Evolutionary conservation across 2,113 vertebrate species (phyloP), one percentile per base, ranked within the genome.

Genomic region (Uropsilus gracilis): DNA sequence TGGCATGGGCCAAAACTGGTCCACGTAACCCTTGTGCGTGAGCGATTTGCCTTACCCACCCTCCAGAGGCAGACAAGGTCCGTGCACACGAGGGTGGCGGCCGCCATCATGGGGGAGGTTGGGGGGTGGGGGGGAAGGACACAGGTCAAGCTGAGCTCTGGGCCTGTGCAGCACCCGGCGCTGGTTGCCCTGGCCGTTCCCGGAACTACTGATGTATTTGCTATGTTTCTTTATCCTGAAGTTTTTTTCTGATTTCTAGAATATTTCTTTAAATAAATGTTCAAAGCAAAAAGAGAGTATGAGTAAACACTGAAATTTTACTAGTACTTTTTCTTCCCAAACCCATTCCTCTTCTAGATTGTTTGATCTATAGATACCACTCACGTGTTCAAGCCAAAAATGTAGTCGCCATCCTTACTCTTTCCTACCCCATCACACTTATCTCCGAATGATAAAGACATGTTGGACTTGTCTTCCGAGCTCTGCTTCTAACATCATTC

Each of bases 221-320:
- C 28, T 80, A 72, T 68, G 87, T 90, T 92, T 86, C 30, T 81
- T 82, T 68, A 68, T 3, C 24, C 32, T 59, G 30, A 96, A 91
- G 46, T 11, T 28, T 75, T 39, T 88, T 72, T 87, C 34, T 93
- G 75, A 93, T 80, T 55, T 91, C 42, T 71, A 94, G 22, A 92
- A 39, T 39, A 76, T 57, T 91, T 96, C 59, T 20, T 87, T 84
- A 86, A 90, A 63, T 71, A 95, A 85, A 82, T 7, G n/a, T 91
- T 87, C 61, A 90, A 93, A 87, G 71, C 48, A 72, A 93, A 94
- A 84, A 71, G 50, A 89, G 18, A 94, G 13, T 26, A 69, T 28
- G 8, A 53, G 61, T 64, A 88, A 84, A 55, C 82, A 55, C 44
- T 44, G 77, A 85, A 42, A 50, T 39, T 89, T 90, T 88, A 53